These are phyloP conservation scores for Phocides pigmalion DNA, from an alignment of 1,140 invertebrate genomes.

Conservation along the genomic window DNA sequence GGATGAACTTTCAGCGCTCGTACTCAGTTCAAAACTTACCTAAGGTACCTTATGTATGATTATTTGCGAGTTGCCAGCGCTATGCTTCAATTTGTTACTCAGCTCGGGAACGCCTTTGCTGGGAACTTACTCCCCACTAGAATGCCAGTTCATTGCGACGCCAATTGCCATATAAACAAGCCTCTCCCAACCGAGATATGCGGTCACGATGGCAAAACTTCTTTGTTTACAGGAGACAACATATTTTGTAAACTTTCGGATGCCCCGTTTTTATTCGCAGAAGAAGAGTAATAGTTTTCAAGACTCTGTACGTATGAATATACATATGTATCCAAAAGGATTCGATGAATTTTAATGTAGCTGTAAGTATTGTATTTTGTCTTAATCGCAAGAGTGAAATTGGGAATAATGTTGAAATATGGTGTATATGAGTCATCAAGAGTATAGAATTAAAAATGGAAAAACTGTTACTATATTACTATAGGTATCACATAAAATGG, in stretches of 20 bases:
- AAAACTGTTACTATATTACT: too few relatives aligned
- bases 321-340: too few relatives aligned
- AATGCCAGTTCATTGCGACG: constrained; percentile 60
- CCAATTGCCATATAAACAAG: constrained; percentile 77
- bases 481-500: too few relatives aligned
- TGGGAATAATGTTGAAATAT: too few relatives aligned
- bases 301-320: too few relatives aligned
- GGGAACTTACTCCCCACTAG: constrained; percentile 54
- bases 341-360: too few relatives aligned
- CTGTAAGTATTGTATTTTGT: too few relatives aligned
- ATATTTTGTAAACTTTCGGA: constrained; percentile 49
- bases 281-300: too few relatives aligned
- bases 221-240: constrained; percentile 49
- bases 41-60: constrained; percentile 68
- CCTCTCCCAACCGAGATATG: constrained; percentile 54
- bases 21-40: constrained; percentile 49
- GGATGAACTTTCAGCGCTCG: constrained; percentile 56
- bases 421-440: too few relatives aligned
- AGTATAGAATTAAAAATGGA: too few relatives aligned
- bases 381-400: too few relatives aligned
- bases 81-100: constrained; percentile 68
- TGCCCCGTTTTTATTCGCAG: too few relatives aligned
- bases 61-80: constrained; percentile 67
- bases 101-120: constrained; percentile 59
- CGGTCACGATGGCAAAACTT: constrained; percentile 62